Base-by-base conservation (phyloP, 2,888 invertebrate species). In the Lepas anatifera region DNA sequence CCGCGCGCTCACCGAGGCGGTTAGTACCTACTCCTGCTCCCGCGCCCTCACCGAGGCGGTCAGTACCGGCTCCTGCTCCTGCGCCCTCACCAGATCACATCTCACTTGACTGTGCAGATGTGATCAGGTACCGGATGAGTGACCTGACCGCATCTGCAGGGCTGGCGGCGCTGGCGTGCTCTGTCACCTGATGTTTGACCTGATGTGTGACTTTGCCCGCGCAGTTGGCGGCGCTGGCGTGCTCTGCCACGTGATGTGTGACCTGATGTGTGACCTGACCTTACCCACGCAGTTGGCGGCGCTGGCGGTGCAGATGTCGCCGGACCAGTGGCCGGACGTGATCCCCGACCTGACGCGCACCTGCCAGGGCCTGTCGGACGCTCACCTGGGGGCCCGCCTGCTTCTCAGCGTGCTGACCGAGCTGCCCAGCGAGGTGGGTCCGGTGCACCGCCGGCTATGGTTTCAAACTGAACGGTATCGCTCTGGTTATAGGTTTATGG, bases 371-470 rank as follows among this genome's bases (percentile, higher is more conserved):
- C 64, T 64, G n/a, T 25, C 37, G 25, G 64, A 64, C 39, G 37
- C 35, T 25, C 64, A 25, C 11, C 35, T 39, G 13, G 64, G 64
- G n/a, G 64, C 64, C 39, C 18, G 11, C 4, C 16, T 64, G 22
- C 39, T 64, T 37, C 64, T 64, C 37, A 39, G 37, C 64, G 10
- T 64, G 3, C 64, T 64, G 32, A 39, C 64, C 39, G 64, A 64
- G 64, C n/a, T 39, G n/a, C 64, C 64, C 22, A 58, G 32, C 32
- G 58, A 58, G 58, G 58, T 58, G 6, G 22, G 52, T 29, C 11
- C 10, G 52, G 4, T n/a, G n/a, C n/a, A n/a, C n/a, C n/a, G n/a
- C n/a, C n/a, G n/a, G n/a, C n/a, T n/a, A n/a, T n/a, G n/a, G n/a
- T n/a, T n/a, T n/a, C n/a, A n/a, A n/a, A n/a, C n/a, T n/a, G n/a